Evolutionary conservation across 2,888 invertebrate genomes (phyloP).

Genomic region (Polyommatus iphigenia): DNA sequence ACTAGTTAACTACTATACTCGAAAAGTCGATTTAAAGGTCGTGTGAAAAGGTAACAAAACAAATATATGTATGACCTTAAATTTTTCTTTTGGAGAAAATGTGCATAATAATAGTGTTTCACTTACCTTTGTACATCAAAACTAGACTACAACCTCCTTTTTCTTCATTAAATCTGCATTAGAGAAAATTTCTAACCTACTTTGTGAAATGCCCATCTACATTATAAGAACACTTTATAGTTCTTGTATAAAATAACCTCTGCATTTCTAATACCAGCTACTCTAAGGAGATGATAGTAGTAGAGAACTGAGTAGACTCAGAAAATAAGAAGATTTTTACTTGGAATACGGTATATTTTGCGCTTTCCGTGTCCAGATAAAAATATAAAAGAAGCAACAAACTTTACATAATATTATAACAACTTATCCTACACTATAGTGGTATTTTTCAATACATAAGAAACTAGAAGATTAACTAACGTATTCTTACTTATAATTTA

Average conservation of each 20-base stretch:
- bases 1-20: too few relatives aligned
- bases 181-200: constrained; percentile 34
- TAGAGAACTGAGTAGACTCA: background rate
- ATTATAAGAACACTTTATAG: constrained; percentile 28
- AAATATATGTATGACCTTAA: too few relatives aligned
- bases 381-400: background rate
- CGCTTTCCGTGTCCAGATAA: background rate
- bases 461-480: too few relatives aligned
- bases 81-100: background rate
- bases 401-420: background rate
- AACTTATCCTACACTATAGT: too few relatives aligned
- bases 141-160: constrained; percentile 38
- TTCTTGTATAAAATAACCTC: background rate
- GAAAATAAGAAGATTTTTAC: background rate
- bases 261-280: too few relatives aligned
- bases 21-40: too few relatives aligned
- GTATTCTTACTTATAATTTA: too few relatives aligned
- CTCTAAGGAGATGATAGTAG: background rate
- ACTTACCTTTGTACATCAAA: constrained; percentile 26
- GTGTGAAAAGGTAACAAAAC: background rate
- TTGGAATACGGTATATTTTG: background rate
- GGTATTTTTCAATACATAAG: too few relatives aligned
- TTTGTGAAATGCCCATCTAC: constrained; percentile 30
- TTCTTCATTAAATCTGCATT: constrained; percentile 38
- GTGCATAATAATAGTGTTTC: background rate